A percentile compares a stretch with the other conserved stretches of the same genome.
Evolutionary conservation across 2,888 invertebrate species (phyloP).

Genomic region (Salpingus planirostris): DNA sequence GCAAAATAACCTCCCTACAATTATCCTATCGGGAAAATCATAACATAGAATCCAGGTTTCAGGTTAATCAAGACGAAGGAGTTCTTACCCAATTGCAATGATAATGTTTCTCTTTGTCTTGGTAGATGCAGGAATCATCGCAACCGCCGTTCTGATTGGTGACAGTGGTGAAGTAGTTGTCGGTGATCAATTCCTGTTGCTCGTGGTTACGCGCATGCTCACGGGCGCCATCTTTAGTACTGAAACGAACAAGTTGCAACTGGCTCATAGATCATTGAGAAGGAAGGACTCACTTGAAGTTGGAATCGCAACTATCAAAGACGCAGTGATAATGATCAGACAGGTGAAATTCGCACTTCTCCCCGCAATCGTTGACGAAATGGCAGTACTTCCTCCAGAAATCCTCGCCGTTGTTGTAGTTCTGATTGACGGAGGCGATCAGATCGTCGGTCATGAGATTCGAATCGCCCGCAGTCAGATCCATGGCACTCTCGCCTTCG

Average conservation of each 20-base stretch:
- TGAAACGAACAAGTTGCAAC: constrained; percentile 24
- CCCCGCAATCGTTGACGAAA: constrained; percentile 38
- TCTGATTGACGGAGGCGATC: too few species aligned
- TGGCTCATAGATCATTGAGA: background rate
- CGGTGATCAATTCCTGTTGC: constrained; percentile 78
- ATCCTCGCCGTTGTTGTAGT: constrained; percentile 42
- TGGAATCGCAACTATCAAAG: constrained; percentile 45
- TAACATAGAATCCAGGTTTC: too few species aligned
- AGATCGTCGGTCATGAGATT: constrained; percentile 29
- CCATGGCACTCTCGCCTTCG: constrained; percentile 39
- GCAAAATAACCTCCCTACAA: constrained; percentile 68
- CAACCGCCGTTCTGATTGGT: constrained; percentile 58
- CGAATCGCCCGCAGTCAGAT: constrained; percentile 37
- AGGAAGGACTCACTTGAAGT: background rate
- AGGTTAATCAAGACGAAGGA: too few species aligned
- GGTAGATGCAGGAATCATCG: constrained; percentile 61
- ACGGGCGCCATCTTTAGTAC: constrained; percentile 60
- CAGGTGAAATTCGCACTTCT: constrained; percentile 52
- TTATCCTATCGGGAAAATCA: constrained; percentile 69
- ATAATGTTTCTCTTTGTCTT: constrained; percentile 72
- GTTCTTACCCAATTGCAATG: constrained; percentile 91
- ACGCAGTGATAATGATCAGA: constrained; percentile 86
- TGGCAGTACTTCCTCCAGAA: constrained; percentile 50
- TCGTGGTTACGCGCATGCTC: constrained; percentile 86
- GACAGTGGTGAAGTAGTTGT: constrained; percentile 59